Conservation (phyloP, 1,140 invertebrate genomes). For the Maconellicoccus hirsutus region DNA sequence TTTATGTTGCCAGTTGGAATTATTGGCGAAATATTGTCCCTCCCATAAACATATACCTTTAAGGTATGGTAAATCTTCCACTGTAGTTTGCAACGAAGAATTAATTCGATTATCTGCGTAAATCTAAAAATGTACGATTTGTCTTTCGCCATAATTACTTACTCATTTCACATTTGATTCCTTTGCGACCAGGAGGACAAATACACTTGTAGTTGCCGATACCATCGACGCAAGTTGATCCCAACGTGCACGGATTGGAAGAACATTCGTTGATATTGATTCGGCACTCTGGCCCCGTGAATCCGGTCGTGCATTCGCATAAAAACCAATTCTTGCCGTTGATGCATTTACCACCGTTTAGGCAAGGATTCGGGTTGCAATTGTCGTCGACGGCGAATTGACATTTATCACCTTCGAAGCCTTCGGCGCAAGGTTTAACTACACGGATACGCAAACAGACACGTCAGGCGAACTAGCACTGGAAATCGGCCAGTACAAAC, state of each 20-base stretch:
- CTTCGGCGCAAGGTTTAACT: constrained; percentile 41
- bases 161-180: constrained; percentile 51
- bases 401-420: constrained; percentile 49
- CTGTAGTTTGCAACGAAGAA: no score
- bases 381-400: constrained; percentile 64
- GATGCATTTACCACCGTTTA: constrained; percentile 73
- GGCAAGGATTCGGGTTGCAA: constrained; percentile 73
- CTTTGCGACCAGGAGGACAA: constrained; percentile 64
- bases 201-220: constrained; percentile 65
- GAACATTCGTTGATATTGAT: constrained; percentile 72
- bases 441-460: no score
- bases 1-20: constrained; percentile 57
- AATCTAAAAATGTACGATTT: no score
- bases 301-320: constrained; percentile 73
- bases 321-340: constrained; percentile 78
- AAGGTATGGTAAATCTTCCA: constrained; percentile 35
- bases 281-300: constrained; percentile 72
- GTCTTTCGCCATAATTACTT: no score
- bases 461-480: no score
- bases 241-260: constrained; percentile 68
- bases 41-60: constrained; percentile 44
- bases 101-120: no score
- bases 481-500: no score
- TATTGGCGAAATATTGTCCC: constrained; percentile 43
- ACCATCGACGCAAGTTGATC: constrained; percentile 66